phyloP scores from a whole-genome alignment of 1,140 invertebrate genomes.

The Pseudomyrmex gracilis region DNA sequence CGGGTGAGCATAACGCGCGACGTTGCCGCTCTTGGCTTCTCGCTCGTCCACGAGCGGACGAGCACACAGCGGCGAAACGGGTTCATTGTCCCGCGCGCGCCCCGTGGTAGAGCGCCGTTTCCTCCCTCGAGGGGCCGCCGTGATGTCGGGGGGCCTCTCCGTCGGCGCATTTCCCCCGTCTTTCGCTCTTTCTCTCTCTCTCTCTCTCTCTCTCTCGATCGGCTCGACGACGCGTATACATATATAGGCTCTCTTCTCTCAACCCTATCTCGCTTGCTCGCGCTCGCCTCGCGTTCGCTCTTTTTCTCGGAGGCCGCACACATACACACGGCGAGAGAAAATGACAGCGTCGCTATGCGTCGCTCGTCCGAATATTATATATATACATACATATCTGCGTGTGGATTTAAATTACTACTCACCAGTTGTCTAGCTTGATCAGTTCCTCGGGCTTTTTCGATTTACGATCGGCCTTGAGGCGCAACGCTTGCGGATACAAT shows the following conservation, averaged over 20 bases:
- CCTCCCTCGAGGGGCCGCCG: slow-evolving; percentile 64
- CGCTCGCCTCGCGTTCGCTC: background rate
- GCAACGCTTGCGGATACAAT: slow-evolving; percentile 94
- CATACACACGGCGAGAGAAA: background rate
- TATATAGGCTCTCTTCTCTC: background rate
- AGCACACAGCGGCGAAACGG: slow-evolving; percentile 74
- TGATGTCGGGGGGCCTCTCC: slow-evolving; percentile 16
- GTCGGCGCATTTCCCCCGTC: background rate
- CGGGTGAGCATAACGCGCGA: slow-evolving; percentile 58
- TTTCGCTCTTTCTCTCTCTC: background rate
- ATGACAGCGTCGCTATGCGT: slow-evolving; percentile 66
- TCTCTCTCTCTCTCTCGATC: background rate
- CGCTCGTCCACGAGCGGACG: slow-evolving; percentile 61
- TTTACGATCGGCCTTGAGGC: slow-evolving; percentile 94
- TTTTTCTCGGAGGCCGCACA: slow-evolving; percentile 24
- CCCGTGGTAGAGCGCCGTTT: slow-evolving; percentile 70
- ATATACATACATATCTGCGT: too few relatives aligned
- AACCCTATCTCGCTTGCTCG: background rate
- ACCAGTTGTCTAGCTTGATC: slow-evolving; percentile 97
- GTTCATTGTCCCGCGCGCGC: slow-evolving; percentile 81
- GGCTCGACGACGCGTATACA: background rate
- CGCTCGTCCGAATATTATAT: slow-evolving; percentile 27
- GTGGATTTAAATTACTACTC: slow-evolving; percentile 84
- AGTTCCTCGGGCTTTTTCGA: slow-evolving; percentile 96
- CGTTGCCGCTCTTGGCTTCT: slow-evolving; percentile 38